Conservation (phyloP, 2,797 vertebrate species). For the Ctenochaetus hawaiiensis region DNA sequence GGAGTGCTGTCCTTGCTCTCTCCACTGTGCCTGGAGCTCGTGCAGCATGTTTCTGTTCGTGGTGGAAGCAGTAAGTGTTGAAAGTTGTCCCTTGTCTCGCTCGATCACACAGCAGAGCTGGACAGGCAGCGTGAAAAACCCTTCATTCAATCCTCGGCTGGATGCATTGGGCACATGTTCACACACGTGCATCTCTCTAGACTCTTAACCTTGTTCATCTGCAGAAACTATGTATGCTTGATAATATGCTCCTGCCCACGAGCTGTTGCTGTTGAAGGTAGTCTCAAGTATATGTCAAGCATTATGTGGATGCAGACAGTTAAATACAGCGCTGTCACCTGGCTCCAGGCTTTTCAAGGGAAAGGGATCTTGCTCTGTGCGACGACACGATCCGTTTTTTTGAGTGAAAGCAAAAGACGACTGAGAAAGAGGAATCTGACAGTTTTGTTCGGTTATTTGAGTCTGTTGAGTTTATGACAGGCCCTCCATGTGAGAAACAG, state of each 20-base stretch:
- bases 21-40: conserved; percentile 31
- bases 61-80: conserved; percentile 62
- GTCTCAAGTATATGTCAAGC: conserved; percentile 30
- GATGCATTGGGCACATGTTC: conserved; percentile 4
- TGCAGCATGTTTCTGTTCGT: conserved; percentile 55
- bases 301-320: conserved; percentile 34
- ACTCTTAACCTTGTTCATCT: conserved; percentile 33
- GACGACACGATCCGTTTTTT: conserved; percentile 12
- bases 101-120: not conserved
- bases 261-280: conserved; percentile 31
- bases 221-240: conserved; percentile 26
- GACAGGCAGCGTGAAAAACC: conserved; percentile 32
- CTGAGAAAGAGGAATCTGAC: conserved; percentile 41
- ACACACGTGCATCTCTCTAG: conserved; percentile 29
- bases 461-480: conserved; percentile 49
- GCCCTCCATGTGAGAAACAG: conserved; percentile 27
- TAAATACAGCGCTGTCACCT: conserved; percentile 47
- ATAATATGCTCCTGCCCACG: conserved; percentile 37
- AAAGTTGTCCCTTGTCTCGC: conserved; percentile 8
- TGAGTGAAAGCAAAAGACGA: conserved; percentile 55
- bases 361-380: conserved; percentile 38
- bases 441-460: conserved; percentile 43
- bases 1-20: conserved; percentile 28
- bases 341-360: conserved; percentile 37
- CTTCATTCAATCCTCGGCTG: conserved; percentile 8